Evolutionary conservation across 1,140 invertebrate species (phyloP).

Genomic region (Conopomorpha cramerella): DNA sequence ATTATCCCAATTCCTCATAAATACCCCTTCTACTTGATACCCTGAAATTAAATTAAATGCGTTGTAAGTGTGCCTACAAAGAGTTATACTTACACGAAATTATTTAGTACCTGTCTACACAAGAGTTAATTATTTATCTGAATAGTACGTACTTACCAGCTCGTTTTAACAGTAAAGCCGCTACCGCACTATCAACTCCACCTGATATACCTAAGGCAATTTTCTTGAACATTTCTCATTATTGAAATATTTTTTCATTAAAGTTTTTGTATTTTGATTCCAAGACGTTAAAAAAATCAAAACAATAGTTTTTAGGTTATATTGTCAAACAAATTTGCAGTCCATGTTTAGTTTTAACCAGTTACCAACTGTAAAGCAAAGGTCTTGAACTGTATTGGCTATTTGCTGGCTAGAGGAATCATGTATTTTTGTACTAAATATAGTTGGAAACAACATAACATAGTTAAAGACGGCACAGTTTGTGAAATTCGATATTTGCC

Average conservation of each 20-base stretch:
- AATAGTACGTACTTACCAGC: slow-evolving; percentile 65
- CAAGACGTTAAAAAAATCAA: not conserved
- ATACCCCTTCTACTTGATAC: slow-evolving; percentile 83
- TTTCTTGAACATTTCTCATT: slow-evolving; percentile 41
- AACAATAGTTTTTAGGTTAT: not conserved
- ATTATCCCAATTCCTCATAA: slow-evolving; percentile 96
- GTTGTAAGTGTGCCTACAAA: too few relatives aligned
- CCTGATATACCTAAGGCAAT: slow-evolving; percentile 90
- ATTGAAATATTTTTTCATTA: slow-evolving; percentile 1
- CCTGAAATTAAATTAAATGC: slow-evolving; percentile 61
- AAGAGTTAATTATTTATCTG: too few relatives aligned
- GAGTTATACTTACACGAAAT: too few relatives aligned
- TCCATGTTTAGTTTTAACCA: not conserved
- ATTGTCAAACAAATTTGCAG: not conserved
- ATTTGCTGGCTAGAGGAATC: too few relatives aligned
- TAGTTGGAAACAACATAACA: too few relatives aligned
- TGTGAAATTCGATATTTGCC: too few relatives aligned
- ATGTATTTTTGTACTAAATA: too few relatives aligned
- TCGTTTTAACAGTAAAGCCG: slow-evolving; percentile 81
- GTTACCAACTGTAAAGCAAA: too few relatives aligned
- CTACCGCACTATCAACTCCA: slow-evolving; percentile 93
- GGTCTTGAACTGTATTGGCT: too few relatives aligned
- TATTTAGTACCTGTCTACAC: too few relatives aligned
- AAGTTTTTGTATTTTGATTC: too few relatives aligned
- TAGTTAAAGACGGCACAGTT: too few relatives aligned